A percentile compares a stretch with the other conserved stretches of the same genome.
These are phyloP conservation scores for Aptenodytes patagonicus DNA, from an alignment of 2,113 vertebrate species.

Conservation along the genomic window DNA sequence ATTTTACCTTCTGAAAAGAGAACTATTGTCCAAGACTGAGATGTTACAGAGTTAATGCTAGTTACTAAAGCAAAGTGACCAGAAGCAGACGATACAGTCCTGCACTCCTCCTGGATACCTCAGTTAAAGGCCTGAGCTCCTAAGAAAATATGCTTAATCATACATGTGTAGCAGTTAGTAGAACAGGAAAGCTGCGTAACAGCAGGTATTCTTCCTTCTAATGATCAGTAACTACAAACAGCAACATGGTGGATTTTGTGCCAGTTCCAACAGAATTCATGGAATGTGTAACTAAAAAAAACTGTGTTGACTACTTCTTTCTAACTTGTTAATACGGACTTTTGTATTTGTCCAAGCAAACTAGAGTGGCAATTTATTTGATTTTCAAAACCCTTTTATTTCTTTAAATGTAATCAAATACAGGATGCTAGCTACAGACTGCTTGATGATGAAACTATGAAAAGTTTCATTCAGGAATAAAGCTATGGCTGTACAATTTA, in stretches of 20 bases:
- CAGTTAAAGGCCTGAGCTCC: neutral
- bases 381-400: neutral
- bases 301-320: neutral
- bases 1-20: neutral
- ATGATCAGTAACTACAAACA: neutral
- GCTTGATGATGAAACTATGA: neutral
- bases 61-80: neutral
- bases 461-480: neutral
- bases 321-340: neutral
- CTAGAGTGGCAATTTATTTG: neutral
- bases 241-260: neutral
- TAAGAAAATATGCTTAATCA: neutral
- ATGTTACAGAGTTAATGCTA: neutral
- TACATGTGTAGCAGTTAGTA: neutral
- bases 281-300: neutral
- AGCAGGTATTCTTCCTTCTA: neutral
- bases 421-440: neutral
- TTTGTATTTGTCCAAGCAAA: neutral
- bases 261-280: neutral
- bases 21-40: neutral
- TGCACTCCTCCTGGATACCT: neutral
- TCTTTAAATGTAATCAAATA: neutral
- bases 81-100: neutral
- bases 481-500: neutral
- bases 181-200: neutral